These are phyloP conservation scores for Drosophila parvula DNA, from an alignment of 1,140 invertebrate genomes.

Conservation along the genomic window DNA sequence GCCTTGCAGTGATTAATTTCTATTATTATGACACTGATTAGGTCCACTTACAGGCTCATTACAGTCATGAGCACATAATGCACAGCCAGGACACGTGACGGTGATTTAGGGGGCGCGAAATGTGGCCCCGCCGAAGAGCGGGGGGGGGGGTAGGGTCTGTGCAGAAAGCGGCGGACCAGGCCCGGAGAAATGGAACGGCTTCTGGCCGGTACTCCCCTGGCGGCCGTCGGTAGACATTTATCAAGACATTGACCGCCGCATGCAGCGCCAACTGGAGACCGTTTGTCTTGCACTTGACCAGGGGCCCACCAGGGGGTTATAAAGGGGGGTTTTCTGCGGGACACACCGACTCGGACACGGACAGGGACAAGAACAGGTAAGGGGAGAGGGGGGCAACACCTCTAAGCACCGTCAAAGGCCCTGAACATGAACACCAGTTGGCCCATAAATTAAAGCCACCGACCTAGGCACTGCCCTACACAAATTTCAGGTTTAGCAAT, in stretches of 20 bases:
- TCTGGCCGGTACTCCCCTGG: constrained; percentile 29
- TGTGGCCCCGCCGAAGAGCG: neutral
- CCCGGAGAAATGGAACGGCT: too few relatives aligned
- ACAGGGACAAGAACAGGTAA: neutral
- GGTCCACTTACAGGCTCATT: constrained; percentile 81
- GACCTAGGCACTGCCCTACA: constrained; percentile 30
- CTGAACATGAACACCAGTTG: constrained; percentile 53
- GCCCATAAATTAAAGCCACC: constrained; percentile 46
- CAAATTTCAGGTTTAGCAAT: constrained; percentile 29
- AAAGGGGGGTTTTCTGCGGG: neutral
- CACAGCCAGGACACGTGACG: constrained; percentile 57
- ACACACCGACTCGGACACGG: neutral
- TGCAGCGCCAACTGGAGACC: constrained; percentile 65
- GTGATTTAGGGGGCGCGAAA: constrained; percentile 37
- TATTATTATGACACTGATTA: constrained; percentile 83
- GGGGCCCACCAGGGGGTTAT: constrained; percentile 24
- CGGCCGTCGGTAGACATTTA: constrained; percentile 58
- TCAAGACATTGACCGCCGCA: constrained; percentile 79
- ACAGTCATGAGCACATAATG: constrained; percentile 74
- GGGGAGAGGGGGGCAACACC: constrained; percentile 8
- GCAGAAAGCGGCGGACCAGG: too few relatives aligned
- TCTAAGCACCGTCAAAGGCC: constrained; percentile 43
- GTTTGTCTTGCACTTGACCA: constrained; percentile 80
- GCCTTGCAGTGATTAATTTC: constrained; percentile 73
- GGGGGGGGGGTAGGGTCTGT: neutral